Evolutionary conservation across 2,797 vertebrate species (phyloP).

Genomic region (Sparus aurata): DNA sequence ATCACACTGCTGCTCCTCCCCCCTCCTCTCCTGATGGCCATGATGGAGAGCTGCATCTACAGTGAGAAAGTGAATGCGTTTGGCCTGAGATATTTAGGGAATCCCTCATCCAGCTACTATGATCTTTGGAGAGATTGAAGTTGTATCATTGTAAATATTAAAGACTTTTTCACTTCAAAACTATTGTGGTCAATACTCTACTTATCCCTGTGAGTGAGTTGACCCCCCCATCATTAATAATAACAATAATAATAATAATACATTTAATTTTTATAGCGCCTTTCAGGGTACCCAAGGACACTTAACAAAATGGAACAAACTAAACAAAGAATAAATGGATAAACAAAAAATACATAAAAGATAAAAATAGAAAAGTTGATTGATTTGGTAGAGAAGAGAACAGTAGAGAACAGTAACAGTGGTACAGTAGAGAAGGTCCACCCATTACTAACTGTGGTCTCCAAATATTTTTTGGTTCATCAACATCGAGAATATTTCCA

Average conservation of each 20-base stretch:
- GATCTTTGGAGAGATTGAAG: background rate
- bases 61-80: background rate
- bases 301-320: too few relatives aligned
- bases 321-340: too few relatives aligned
- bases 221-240: background rate
- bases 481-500: background rate
- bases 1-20: conserved; percentile 19
- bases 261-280: too few relatives aligned
- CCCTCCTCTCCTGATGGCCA: background rate
- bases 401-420: too few relatives aligned
- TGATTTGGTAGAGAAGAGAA: too few relatives aligned
- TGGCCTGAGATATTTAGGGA: background rate
- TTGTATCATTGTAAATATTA: background rate
- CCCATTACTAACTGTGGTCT: background rate
- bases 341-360: too few relatives aligned
- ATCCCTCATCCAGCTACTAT: background rate
- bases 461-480: background rate
- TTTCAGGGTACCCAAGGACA: too few relatives aligned
- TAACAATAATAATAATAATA: too few relatives aligned
- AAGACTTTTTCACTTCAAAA: background rate
- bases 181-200: background rate
- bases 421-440: background rate
- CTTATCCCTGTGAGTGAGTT: background rate
- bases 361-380: too few relatives aligned
- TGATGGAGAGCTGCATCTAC: background rate